Evolutionary conservation across 2,113 vertebrate genomes (phyloP).

Genomic region (Camelus bactrianus): DNA sequence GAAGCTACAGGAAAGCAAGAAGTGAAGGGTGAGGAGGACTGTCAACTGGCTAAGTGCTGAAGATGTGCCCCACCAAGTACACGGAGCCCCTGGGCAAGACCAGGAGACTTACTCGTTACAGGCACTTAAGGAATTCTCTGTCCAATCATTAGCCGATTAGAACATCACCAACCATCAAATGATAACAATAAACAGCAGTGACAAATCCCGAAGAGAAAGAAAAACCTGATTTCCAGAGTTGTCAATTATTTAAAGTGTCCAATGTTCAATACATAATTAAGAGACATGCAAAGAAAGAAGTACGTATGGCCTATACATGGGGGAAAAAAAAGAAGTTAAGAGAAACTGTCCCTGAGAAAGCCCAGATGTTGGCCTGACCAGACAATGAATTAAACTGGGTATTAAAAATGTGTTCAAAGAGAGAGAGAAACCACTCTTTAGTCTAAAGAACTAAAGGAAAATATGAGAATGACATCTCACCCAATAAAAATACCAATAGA

Average conservation of each 20-base stretch:
- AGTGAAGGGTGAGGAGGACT: background rate
- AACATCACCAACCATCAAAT: background rate
- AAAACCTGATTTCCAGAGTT: background rate
- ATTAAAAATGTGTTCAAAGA: background rate
- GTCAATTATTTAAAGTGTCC: background rate
- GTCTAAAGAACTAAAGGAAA: constrained; percentile 14
- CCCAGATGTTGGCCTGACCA: background rate
- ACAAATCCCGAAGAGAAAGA: background rate
- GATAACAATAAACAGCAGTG: background rate
- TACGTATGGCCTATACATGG: background rate
- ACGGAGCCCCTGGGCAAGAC: background rate
- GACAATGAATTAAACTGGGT: background rate
- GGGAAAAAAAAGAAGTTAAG: background rate
- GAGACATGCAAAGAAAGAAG: background rate
- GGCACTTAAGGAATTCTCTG: background rate
- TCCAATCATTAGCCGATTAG: background rate
- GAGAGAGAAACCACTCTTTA: background rate
- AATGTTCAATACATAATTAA: background rate
- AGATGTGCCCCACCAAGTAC: background rate
- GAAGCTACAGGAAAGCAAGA: background rate
- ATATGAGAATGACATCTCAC: background rate
- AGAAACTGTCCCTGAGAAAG: background rate
- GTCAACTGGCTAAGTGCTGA: background rate
- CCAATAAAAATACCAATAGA: constrained; percentile 29
- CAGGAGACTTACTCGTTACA: background rate